Evolutionary conservation across 1,140 invertebrate species (phyloP).

Genomic region (Diorhabda elongata): DNA sequence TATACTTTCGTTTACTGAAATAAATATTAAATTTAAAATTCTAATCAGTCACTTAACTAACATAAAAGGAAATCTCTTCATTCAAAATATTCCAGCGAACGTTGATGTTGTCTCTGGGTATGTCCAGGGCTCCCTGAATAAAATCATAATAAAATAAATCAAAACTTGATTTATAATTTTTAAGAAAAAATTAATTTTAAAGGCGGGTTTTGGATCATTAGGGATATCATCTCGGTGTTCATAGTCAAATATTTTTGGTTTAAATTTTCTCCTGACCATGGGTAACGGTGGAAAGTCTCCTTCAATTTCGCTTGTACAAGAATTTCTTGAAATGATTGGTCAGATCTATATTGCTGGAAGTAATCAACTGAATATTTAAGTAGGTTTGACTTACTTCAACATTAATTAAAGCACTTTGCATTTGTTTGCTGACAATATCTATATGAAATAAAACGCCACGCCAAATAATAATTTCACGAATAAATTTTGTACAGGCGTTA

Average conservation of each 20-base stretch:
- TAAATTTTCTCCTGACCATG: background rate
- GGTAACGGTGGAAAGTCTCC: constrained; percentile 7
- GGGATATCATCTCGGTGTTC: constrained; percentile 10
- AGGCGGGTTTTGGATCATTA: constrained; percentile 7
- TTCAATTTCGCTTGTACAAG: constrained; percentile 14
- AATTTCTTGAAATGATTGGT: background rate
- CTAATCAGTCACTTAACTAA: too few relatives aligned
- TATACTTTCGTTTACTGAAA: too few relatives aligned
- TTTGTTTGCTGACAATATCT: background rate
- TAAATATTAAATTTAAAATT: too few relatives aligned
- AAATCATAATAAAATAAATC: too few relatives aligned
- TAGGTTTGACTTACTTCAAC: constrained; percentile 16
- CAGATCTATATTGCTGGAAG: too few relatives aligned
- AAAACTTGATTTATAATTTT: background rate
- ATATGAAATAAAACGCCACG: too few relatives aligned
- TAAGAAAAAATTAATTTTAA: too few relatives aligned
- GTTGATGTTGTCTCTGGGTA: too few relatives aligned
- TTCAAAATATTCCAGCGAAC: too few relatives aligned
- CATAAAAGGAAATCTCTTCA: too few relatives aligned
- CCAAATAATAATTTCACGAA: constrained; percentile 15
- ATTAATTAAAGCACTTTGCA: constrained; percentile 17
- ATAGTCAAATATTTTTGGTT: constrained; percentile 6
- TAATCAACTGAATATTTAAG: constrained; percentile 6
- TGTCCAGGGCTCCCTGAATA: too few relatives aligned
- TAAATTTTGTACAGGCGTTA: constrained; percentile 27